Evolutionary conservation across 2,888 invertebrate species (phyloP), one percentile per base, ranked within the genome.

Genomic region (Luperina testacea): DNA sequence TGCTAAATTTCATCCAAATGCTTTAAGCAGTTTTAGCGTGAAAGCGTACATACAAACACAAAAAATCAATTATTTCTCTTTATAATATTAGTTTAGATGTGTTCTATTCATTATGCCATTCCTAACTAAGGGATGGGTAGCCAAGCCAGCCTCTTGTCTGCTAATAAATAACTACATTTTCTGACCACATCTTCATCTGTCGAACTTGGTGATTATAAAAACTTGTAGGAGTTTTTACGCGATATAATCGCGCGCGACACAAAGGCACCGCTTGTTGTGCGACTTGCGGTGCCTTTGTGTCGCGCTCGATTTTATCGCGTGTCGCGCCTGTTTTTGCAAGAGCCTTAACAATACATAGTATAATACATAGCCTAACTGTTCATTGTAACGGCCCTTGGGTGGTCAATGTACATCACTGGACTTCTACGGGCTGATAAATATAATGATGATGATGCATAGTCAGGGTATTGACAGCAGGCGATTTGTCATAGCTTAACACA

Each of bases 321-420:
- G 32, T 32, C 32, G 32, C 32, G 1, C 32, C 32, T 32, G 32
- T 32, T 32, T 32, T 32, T 32, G 32, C 0, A 32, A 32, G 32
- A 32, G 32, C 32, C 32, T 32, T 32, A 32, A 32, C 32, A 32
- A 32, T 32, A 32, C 1, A 32, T 32, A 32, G 32, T 32, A 32
- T 32, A 53, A 32, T 20, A 81, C 9, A 15, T 42, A 27, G 38
- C 20, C 5, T 45, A 59, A 80, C 67, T 48, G 53, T 75, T 9
- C 5, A 51, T 51, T 69, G 8, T 69, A 51, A 51, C n/a, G 13
- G 63, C 59, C 15, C 15, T 27, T 64, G 81, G 81, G 84, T 81
- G 81, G 80, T 79, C 69, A 53, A 59, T 48, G 20, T 20, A 61
- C 45, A 80, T 6, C 17, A 20, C 5, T 38, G 2, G n/a, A 64